Evolutionary conservation across 1,140 invertebrate species (phyloP).

Genomic region (Chymomyza costata): DNA sequence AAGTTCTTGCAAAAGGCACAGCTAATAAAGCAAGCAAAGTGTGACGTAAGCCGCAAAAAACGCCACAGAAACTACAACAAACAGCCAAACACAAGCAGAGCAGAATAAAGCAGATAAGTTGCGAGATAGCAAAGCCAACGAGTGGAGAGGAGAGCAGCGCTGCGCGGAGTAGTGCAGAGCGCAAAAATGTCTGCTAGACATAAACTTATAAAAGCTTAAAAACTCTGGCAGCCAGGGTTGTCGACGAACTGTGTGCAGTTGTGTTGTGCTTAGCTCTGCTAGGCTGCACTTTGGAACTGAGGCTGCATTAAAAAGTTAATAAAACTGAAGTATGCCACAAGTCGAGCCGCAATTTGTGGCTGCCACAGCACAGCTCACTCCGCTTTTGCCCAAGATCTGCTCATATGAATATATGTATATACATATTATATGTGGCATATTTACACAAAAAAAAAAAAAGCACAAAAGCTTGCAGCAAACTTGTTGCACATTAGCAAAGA

Average conservation of each 20-base stretch:
- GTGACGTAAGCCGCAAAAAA: slow-evolving; percentile 29
- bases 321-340: slow-evolving; percentile 72
- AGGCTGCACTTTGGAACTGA: slow-evolving; percentile 1
- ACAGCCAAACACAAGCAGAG: too few relatives aligned
- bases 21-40: slow-evolving; percentile 47
- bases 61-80: slow-evolving; percentile 31
- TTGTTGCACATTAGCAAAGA: too few relatives aligned
- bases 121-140: neutral
- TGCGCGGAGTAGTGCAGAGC: too few relatives aligned
- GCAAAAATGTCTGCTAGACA: slow-evolving; percentile 17
- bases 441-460: too few relatives aligned
- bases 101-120: slow-evolving; percentile 15
- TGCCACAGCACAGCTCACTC: slow-evolving; percentile 34
- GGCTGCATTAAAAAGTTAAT: slow-evolving; percentile 71
- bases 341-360: slow-evolving; percentile 70
- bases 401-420: slow-evolving; percentile 59
- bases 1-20: slow-evolving; percentile 41
- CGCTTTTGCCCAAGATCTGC: slow-evolving; percentile 46
- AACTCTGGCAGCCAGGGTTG: slow-evolving; percentile 16
- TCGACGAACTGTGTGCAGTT: too few relatives aligned
- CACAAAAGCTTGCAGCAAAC: too few relatives aligned
- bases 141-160: neutral
- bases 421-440: slow-evolving; percentile 8
- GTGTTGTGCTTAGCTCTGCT: slow-evolving; percentile 8
- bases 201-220: slow-evolving; percentile 38